Percentiles rank a stretch among this genome's conserved stretches.
Conservation (phyloP, 2,113 vertebrate genomes). For the Crotophaga sulcirostris region DNA sequence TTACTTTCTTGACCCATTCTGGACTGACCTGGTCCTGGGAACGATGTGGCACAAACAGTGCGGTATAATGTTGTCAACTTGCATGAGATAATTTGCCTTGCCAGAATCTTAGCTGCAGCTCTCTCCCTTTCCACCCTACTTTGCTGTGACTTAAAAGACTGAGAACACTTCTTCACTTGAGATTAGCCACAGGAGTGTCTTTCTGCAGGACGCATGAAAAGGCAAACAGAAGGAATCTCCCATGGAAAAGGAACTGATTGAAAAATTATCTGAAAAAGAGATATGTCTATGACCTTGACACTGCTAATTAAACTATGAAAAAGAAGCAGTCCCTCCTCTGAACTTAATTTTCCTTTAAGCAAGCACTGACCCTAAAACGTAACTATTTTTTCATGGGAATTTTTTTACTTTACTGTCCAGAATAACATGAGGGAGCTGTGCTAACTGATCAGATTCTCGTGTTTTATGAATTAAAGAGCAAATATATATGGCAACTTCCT, state of each 20-base stretch:
- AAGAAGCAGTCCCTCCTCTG: not conserved
- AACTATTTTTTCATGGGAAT: not conserved
- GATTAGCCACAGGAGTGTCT: not conserved
- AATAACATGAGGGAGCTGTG: not conserved
- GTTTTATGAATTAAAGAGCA: not conserved
- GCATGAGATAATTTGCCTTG: not conserved
- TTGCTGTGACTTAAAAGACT: not conserved
- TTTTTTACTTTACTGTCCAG: not conserved
- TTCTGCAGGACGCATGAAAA: not conserved
- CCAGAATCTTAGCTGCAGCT: not conserved
- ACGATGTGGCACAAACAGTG: not conserved
- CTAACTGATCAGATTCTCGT: not conserved
- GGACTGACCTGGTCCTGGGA: not conserved
- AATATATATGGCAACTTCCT: not conserved
- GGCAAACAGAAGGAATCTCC: not conserved
- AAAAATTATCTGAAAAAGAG: not conserved
- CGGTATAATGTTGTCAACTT: not conserved
- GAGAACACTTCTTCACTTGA: not conserved
- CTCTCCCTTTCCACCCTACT: not conserved
- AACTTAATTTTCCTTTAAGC: not conserved
- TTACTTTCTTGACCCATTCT: not conserved
- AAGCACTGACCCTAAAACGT: not conserved
- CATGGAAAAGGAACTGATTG: not conserved
- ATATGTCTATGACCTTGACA: not conserved
- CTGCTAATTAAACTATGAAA: not conserved